These are phyloP conservation scores for Aphelinus certus DNA, from an alignment of 1,140 invertebrate genomes.

Conservation along the genomic window DNA sequence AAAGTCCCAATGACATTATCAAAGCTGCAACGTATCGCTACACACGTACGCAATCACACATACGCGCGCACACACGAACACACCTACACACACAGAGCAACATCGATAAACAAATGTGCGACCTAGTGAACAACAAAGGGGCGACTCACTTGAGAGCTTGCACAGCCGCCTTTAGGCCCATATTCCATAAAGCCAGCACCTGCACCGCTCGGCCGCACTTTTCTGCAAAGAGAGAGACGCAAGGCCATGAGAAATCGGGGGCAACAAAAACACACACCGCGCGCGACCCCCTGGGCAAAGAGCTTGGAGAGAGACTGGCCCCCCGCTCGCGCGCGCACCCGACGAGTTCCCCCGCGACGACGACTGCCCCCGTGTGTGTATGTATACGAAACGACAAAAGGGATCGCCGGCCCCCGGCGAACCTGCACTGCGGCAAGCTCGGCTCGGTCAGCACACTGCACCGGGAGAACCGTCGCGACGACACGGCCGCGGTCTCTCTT, in stretches of 20 bases:
- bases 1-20: neutral
- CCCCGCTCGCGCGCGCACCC: too few species aligned
- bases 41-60: neutral
- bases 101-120: conserved; percentile 19
- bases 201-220: conserved; percentile 26
- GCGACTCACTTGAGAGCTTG: conserved; percentile 74
- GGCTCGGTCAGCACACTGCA: too few species aligned
- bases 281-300: neutral
- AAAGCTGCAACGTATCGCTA: neutral
- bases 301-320: neutral
- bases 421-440: too few species aligned
- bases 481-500: too few species aligned
- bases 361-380: too few species aligned
- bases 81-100: neutral
- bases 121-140: neutral
- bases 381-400: too few species aligned
- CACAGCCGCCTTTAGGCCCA: conserved; percentile 77
- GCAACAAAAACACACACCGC: neutral
- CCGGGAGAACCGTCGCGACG: too few species aligned
- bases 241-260: neutral
- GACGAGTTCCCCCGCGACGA: too few species aligned
- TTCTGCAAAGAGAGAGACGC: conserved; percentile 23
- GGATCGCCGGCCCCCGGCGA: too few species aligned
- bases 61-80: too few species aligned
- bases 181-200: conserved; percentile 59